A percentile compares a stretch with the other conserved stretches of the same genome.
These are phyloP conservation scores for Paedocypris micromegethes DNA, from an alignment of 2,797 vertebrate genomes.

Conservation along the genomic window DNA sequence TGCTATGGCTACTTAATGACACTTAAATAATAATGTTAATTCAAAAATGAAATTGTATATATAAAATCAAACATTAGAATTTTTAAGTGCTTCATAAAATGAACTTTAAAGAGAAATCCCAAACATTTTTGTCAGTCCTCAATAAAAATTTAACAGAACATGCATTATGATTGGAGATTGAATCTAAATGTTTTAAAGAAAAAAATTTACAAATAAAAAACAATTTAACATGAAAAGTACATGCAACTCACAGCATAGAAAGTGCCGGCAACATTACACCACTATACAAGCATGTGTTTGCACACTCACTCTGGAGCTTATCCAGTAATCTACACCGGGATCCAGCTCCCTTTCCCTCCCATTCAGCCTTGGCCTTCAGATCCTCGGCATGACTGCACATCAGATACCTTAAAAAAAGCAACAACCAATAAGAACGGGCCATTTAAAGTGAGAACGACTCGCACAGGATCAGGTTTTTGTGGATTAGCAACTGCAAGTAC, in stretches of 20 bases:
- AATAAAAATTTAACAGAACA: too few species aligned
- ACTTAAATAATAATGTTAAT: too few species aligned
- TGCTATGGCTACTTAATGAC: too few species aligned
- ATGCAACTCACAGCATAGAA: neutral
- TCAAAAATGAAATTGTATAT: too few species aligned
- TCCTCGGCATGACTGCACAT: constrained; percentile 99
- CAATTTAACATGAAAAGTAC: neutral
- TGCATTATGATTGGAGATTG: too few species aligned
- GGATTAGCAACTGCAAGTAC: neutral
- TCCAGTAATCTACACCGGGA: constrained; percentile 93
- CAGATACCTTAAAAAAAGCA: constrained; percentile 76
- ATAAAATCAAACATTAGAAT: too few species aligned
- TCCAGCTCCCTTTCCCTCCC: constrained; percentile 94
- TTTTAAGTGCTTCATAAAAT: too few species aligned
- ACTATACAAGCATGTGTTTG: neutral
- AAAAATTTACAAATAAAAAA: neutral
- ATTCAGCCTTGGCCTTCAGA: constrained; percentile 92
- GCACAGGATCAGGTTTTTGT: neutral
- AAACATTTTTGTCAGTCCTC: too few species aligned
- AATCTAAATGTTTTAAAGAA: too few species aligned
- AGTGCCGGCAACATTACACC: neutral
- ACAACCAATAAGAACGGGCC: constrained; percentile 29
- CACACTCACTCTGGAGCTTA: constrained; percentile 94
- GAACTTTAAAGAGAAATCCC: too few species aligned
- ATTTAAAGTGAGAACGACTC: neutral